Base-by-base conservation (phyloP, 2,113 vertebrate genomes). In the Caranx ignobilis region DNA sequence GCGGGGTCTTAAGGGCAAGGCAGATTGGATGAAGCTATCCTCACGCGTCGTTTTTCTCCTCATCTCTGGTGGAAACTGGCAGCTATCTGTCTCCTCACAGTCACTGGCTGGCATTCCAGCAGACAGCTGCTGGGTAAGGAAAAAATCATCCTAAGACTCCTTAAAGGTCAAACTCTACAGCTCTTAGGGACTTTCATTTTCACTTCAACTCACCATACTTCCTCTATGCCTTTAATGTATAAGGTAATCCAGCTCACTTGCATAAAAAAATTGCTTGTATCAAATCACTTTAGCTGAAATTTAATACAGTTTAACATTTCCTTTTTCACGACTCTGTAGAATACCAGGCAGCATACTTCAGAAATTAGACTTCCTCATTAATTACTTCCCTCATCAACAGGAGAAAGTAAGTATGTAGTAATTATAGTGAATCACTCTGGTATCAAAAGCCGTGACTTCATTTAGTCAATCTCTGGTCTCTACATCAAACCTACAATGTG, bases 21-120 rank as follows among this genome's bases (percentile, higher is more conserved):
- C 61, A 72, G 74, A 92, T 90, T 86, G 83, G 81, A 86, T 9
- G 15, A 21, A 41, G 54, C 56, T 19, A 15, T 75, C 70, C 72
- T 71, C 61, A 71, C 71, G 65, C 59, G 69, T 54, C 19, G 19
- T 81, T 79, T 87, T 84, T 79, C 82, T 81, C 47, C 65, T 82
- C 85, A 74, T 90, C 73, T 86, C 68, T 72, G 56, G 71, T 78
- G 48, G 88, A 85, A 79, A 82, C 45, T 37, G 71, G 65, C 60
- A 84, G 83, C 83, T 90, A 86, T 90, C 84, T 78, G 70, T 91
- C 81, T 89, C 77, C 66, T 63, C 48, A 39, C 73, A 73, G 75
- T 75, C 43, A 50, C 69, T 47, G 80, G 34, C 72, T 90, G 88
- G 75, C 86, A 79, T 83, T 79, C 79, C 77, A 75, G 62, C 66